These are phyloP conservation scores for Lottia scabra DNA, from an alignment of 2,888 invertebrate genomes.

Conservation along the genomic window DNA sequence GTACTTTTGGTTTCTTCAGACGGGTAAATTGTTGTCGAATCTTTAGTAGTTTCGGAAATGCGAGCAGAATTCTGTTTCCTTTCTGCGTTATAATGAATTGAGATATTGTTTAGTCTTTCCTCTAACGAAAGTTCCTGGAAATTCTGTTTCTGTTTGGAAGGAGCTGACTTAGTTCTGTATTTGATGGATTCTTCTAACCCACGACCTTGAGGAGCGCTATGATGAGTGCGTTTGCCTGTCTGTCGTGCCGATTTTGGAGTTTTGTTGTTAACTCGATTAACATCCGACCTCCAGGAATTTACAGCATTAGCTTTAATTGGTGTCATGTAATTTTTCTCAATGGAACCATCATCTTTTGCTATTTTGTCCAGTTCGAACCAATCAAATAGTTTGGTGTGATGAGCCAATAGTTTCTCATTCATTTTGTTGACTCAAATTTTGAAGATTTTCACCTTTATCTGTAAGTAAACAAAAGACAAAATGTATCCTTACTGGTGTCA, in stretches of 20 bases:
- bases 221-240: slow-evolving; percentile 19
- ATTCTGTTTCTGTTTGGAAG: slow-evolving; percentile 34
- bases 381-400: slow-evolving; percentile 53
- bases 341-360: slow-evolving; percentile 25
- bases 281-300: slow-evolving; percentile 33
- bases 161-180: slow-evolving; percentile 26
- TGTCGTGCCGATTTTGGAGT: slow-evolving; percentile 19
- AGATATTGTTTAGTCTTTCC: slow-evolving; percentile 25
- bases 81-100: slow-evolving; percentile 23
- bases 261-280: slow-evolving; percentile 25
- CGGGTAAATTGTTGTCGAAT: background rate
- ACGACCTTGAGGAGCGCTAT: slow-evolving; percentile 8
- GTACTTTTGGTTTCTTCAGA: background rate
- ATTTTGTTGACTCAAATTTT: slow-evolving; percentile 26
- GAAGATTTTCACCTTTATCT: too few relatives aligned
- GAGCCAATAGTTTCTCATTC: slow-evolving; percentile 47
- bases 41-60: background rate
- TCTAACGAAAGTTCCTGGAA: slow-evolving; percentile 25
- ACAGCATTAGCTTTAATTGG: slow-evolving; percentile 48
- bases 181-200: background rate
- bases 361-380: slow-evolving; percentile 49
- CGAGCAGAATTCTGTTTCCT: slow-evolving; percentile 5
- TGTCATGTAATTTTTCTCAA: slow-evolving; percentile 23
- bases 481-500: too few relatives aligned
- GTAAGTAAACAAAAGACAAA: too few relatives aligned